Evolutionary conservation across 2,113 vertebrate species (phyloP), one percentile per base, ranked within the genome.

Genomic region (Oxygymnocypris stewartii): DNA sequence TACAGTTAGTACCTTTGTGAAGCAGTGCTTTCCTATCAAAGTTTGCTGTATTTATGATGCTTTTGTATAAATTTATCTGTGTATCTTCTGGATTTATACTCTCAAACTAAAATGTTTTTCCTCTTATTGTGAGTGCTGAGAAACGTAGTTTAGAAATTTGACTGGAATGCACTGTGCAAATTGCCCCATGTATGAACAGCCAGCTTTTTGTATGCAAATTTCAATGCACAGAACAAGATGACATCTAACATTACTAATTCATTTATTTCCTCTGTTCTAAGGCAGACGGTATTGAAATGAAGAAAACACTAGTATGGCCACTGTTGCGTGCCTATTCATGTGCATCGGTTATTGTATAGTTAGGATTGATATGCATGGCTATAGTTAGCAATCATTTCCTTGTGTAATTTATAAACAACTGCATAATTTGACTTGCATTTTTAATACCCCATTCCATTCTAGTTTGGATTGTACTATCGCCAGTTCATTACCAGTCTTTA

Each of bases 21-120:
- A 86, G 82, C 79, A 88, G 86, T 82, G 87, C 89, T 89, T 87
- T 78, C 83, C 86, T 85, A 82, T 49, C 25, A 85, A 59, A 85
- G 67, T 47, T 89, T 84, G 78, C 79, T 88, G 84, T 91, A 84
- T 88, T 89, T 88, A 65, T 87, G 87, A 79, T 80, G 35, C 81
- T 84, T 79, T 79, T 77, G 84, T 76, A 54, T 37, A 85, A 44
- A 85, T n/a, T 49, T 76, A 25, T 76, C 49, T 78, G 42, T 88
- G 86, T 89, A 86, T 65, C 80, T 91, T 84, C 44, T 87, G 80
- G 80, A 90, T 89, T 90, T 89, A 85, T 89, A 90, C 73, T 87
- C 84, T 87, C 57, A 83, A 51, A 82, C 80, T 63, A 73, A 82
- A 79, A 18, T 54, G 9, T 88, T 71, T 88, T 69, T 31, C 47